Evolutionary conservation across 2,797 vertebrate species (phyloP), one percentile per base, ranked within the genome.

Genomic region (Fistularia tabacaria): DNA sequence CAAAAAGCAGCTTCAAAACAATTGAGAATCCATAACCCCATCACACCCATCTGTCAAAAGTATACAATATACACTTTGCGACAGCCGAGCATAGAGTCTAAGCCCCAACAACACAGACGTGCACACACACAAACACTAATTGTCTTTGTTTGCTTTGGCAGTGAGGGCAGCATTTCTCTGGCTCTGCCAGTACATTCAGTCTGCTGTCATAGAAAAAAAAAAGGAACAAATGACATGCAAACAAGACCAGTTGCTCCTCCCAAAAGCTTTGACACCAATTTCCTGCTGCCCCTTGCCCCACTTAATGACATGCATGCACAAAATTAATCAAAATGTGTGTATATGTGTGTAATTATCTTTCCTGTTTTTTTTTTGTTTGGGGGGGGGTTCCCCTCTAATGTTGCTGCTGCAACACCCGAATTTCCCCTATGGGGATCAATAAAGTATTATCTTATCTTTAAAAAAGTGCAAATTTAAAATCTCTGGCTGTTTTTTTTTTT

Each of bases 131-230:
- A 49, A 54, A 49, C 64, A 57, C 72, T 51, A 56, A 38, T 57
- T 74, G 61, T 51, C 64, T 75, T 72, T 85, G 74, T 88, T 89
- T 88, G 85, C 85, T 88, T 90, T 91, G 90, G 87, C 86, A 81
- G 73, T 76, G 77, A 84, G 85, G 71, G 79, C 74, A 81, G 78
- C 82, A 73, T 90, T 91, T 87, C 83, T 84, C 84, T 84, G 53
- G 76, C 79, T 85, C 80, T 83, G 88, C 90, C 89, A 90, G 86
- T 82, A 88, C 85, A 86, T 79, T 85, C 87, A 88, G 81, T 85
- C 85, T 85, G 87, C 87, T 88, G 86, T 92, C 90, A 90, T 89
- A 88, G 88, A 89, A 90, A 89, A 90, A 90, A 88, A 87, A 85
- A 84, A 48, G 73, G 57, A 85, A 87, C 84, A 87, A 88, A 85